Conservation (phyloP, 2,888 invertebrate genomes). For the Drepanosiphum platanoidis region DNA sequence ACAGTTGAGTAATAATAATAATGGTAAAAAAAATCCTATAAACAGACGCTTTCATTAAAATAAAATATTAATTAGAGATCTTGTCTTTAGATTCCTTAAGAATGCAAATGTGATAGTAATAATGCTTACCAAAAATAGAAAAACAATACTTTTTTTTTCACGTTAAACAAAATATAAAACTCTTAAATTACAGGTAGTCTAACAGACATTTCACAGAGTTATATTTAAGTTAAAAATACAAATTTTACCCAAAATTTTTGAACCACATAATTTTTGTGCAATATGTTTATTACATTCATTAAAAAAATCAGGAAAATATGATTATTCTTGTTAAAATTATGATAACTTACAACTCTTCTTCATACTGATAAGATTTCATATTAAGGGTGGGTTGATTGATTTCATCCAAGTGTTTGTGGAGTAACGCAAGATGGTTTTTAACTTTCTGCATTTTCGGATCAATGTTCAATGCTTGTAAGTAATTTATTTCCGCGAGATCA, state of each 20-base stretch:
- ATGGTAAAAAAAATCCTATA: neutral
- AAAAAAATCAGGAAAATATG: no score
- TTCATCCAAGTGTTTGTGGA: constrained; percentile 65
- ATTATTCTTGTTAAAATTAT: neutral
- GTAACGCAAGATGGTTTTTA: constrained; percentile 75
- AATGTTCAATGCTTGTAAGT: constrained; percentile 78
- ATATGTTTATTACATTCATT: no score
- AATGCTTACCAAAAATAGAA: neutral
- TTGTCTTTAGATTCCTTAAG: constrained; percentile 53
- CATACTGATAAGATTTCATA: constrained; percentile 7
- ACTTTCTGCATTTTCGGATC: constrained; percentile 78
- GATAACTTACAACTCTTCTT: constrained; percentile 14
- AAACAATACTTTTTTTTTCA: neutral
- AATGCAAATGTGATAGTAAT: neutral
- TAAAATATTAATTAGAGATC: constrained; percentile 60
- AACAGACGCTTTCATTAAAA: neutral
- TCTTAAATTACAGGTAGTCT: no score
- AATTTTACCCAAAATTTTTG: no score
- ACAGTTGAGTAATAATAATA: constrained; percentile 8
- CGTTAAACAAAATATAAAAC: no score
- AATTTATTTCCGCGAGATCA: constrained; percentile 78
- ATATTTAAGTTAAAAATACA: no score
- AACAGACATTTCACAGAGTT: no score
- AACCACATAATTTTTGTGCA: no score
- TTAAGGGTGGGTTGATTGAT: constrained; percentile 42